Evolutionary conservation across 2,797 vertebrate species (phyloP).

Genomic region (Diglossa cyanea): DNA sequence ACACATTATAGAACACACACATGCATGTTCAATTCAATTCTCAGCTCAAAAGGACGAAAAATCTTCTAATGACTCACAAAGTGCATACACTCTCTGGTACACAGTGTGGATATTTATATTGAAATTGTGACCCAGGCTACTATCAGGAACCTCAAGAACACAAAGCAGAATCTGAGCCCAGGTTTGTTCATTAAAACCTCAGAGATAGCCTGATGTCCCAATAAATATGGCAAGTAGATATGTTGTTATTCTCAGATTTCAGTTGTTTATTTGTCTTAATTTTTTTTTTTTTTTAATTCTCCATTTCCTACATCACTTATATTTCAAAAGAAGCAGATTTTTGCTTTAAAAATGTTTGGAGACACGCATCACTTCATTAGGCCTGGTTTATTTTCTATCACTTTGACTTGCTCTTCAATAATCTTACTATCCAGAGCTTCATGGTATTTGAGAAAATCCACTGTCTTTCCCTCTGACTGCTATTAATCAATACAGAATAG

Average conservation of each 20-base stretch:
- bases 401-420: not conserved
- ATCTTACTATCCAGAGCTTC: not conserved
- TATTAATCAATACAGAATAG: not conserved
- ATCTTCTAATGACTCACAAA: not conserved
- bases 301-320: not conserved
- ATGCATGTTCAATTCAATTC: not conserved
- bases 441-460: not conserved
- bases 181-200: not conserved
- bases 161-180: not conserved
- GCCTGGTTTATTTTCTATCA: not conserved
- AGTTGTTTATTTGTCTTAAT: not conserved
- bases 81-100: not conserved
- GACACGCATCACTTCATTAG: not conserved
- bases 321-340: not conserved
- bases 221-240: not conserved
- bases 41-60: not conserved
- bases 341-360: not conserved
- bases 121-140: not conserved
- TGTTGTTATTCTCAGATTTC: not conserved
- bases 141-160: not conserved
- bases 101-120: not conserved
- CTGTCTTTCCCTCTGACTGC: not conserved
- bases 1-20: too few species aligned
- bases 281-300: not conserved
- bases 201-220: not conserved